Conservation (phyloP, 1,140 invertebrate genomes). For the Adelges cooleyi region DNA sequence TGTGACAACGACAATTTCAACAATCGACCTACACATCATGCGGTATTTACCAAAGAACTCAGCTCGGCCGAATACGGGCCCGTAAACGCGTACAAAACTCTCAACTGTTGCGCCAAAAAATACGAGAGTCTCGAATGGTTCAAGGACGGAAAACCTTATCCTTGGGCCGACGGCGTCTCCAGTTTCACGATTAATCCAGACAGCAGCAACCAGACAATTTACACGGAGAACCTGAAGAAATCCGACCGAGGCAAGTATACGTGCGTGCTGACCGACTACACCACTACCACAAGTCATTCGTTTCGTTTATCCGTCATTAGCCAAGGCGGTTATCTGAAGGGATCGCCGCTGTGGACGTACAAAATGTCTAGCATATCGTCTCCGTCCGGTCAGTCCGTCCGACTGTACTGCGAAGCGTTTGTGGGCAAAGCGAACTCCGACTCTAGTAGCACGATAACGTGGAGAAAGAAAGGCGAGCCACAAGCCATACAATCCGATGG, state of each 20-base stretch:
- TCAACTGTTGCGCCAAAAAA: neutral
- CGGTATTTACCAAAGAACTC: neutral
- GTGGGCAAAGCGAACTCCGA: neutral
- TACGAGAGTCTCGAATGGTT: neutral
- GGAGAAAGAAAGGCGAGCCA: no score
- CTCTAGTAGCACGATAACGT: no score
- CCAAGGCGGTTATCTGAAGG: neutral
- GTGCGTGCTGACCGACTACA: no score
- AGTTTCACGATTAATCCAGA: neutral
- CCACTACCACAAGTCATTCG: no score
- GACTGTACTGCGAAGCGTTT: constrained; percentile 1
- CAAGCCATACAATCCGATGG: no score
- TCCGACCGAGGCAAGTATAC: neutral
- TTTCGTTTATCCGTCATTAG: neutral
- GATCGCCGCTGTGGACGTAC: neutral
- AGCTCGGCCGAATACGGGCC: no score
- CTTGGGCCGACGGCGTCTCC: neutral
- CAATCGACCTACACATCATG: no score
- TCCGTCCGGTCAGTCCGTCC: neutral
- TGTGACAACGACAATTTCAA: no score
- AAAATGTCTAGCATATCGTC: neutral
- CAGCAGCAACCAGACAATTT: neutral
- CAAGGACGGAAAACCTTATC: neutral
- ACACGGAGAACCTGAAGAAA: neutral
- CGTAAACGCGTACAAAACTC: neutral